phyloP scores from a whole-genome alignment of 2,888 invertebrate species.

The Sarcophaga subvicina region DNA sequence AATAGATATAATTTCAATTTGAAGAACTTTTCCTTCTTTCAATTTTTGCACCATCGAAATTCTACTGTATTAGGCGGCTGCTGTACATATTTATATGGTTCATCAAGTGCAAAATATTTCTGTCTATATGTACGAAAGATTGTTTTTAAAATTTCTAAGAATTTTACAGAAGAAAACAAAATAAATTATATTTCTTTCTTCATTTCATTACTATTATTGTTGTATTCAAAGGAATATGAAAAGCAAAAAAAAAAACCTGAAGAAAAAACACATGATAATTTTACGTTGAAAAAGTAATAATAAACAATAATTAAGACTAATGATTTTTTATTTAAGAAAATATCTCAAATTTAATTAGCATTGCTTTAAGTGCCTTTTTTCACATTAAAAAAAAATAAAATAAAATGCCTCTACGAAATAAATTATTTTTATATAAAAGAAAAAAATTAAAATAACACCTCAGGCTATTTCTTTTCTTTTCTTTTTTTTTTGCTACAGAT shows the following conservation, averaged over 20 bases:
- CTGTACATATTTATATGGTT: background rate
- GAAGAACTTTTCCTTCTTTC: background rate
- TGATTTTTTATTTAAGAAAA: slow-evolving; percentile 39
- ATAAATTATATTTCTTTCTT: background rate
- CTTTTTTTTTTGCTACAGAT: background rate
- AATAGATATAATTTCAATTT: too few species aligned
- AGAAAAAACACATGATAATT: slow-evolving; percentile 45
- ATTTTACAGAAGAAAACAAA: slow-evolving; percentile 35
- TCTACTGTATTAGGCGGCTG: slow-evolving; percentile 12
- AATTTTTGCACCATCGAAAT: background rate
- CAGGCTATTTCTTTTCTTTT: slow-evolving; percentile 5
- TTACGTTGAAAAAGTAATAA: slow-evolving; percentile 43
- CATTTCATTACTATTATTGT: background rate
- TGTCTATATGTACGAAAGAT: background rate
- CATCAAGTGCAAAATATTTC: slow-evolving; percentile 25
- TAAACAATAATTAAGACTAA: slow-evolving; percentile 48
- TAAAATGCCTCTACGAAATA: background rate
- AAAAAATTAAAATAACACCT: slow-evolving; percentile 20
- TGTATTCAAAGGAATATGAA: too few species aligned
- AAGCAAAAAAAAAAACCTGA: background rate
- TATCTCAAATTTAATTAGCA: slow-evolving; percentile 40
- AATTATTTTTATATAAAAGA: slow-evolving; percentile 13
- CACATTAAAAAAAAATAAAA: too few species aligned
- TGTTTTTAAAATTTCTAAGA: slow-evolving; percentile 33
- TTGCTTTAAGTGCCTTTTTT: slow-evolving; percentile 15